Conservation (phyloP, 2,113 vertebrate species). For the Pelvicachromis taeniatus region DNA sequence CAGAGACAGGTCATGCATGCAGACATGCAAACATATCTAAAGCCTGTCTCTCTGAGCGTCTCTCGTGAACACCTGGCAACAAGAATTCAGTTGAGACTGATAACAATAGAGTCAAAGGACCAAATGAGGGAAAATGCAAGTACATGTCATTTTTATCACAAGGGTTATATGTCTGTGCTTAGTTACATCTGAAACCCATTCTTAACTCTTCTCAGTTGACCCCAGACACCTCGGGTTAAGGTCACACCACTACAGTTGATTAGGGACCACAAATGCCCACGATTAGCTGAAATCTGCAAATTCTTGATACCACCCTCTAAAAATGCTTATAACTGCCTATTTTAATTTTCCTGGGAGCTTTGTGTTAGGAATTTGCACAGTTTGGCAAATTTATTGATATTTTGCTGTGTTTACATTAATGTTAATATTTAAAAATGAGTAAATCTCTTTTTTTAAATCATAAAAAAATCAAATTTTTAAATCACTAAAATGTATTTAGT, state of each 20-base stretch:
- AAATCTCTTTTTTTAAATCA: neutral
- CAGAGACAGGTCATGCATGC: slow-evolving; percentile 41
- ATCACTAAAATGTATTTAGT: too few species aligned
- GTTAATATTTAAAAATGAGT: neutral
- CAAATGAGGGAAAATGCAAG: neutral
- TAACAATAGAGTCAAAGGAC: neutral
- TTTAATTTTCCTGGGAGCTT: neutral
- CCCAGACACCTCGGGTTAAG: neutral
- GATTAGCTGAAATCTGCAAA: neutral
- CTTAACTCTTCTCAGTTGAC: neutral
- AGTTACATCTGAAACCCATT: neutral
- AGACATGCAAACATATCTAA: slow-evolving; percentile 42
- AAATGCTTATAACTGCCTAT: neutral
- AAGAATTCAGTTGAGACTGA: neutral
- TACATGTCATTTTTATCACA: neutral
- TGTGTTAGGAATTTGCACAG: neutral
- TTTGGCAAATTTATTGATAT: neutral
- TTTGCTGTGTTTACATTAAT: neutral
- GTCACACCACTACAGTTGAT: neutral
- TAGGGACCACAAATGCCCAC: neutral
- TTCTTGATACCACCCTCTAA: neutral
- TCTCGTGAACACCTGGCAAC: slow-evolving; percentile 42
- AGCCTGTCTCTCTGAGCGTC: slow-evolving; percentile 31
- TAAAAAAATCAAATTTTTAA: too few species aligned
- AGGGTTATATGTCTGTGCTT: neutral